Base-by-base conservation (phyloP, 1,140 invertebrate species). In the Campodea augens region DNA sequence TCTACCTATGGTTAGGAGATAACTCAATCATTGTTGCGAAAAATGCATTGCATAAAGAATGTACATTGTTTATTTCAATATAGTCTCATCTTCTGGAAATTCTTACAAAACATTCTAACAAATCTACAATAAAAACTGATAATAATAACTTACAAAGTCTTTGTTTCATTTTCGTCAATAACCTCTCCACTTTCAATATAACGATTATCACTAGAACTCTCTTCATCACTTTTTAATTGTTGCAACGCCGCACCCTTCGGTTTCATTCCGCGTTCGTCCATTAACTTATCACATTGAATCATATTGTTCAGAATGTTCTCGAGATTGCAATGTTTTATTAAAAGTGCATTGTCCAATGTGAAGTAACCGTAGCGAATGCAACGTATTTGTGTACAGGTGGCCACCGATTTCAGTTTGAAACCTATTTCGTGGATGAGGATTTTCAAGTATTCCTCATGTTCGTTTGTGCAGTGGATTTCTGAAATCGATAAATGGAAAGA, bases 391-490 rank as follows among this genome's bases (percentile, higher is more conserved):
- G 73, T 76, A 55, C 83, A 87, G 46, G 80, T 72, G 2, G 90
- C 90, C n/a, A 70, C 71, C 22, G 76, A 75, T 52, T 79, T 77
- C 19, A 93, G 54, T 56, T 77, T 69, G 0, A 82, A 55, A 2
- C 85, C 91, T 38, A 95, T 61, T 45, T 91, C 78, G 57, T 83
- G 69, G 4, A 95, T 60, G 10, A 93, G 51, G 5, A 69, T 64
- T 55, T 70, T 73, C 7, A 95, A 59, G 57, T 81, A 91, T 18
- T 69, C 61, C 48, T 80, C 75, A 49, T 71, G 68, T 65, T 90
- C 86, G 62, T 91, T 90, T 24, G 89, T 75, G 40, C 75, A 73
- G 50, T 87, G 77, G 18, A 93, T 63, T 68, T 93, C 88, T 78
- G 64, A 48, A 77, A 75, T 57, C 42, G 49, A 46, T 56, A 55